Conservation (phyloP, 2,113 vertebrate genomes). For the Astatotilapia flaviijosephi region DNA sequence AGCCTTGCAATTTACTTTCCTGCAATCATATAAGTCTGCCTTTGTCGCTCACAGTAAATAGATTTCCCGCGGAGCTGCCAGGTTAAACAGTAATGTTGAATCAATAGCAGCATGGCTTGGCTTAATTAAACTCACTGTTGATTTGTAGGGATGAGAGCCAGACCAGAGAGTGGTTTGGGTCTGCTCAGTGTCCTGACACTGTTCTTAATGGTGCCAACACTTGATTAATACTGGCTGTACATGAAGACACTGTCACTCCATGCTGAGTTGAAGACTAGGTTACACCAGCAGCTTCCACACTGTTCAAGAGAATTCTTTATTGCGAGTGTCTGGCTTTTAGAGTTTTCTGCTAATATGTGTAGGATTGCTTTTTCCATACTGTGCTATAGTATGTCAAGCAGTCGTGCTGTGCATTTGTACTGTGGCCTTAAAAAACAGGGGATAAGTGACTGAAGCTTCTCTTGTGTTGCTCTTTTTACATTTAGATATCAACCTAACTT, state of each 20-base stretch:
- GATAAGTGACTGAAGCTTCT: neutral
- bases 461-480: neutral
- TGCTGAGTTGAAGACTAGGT: neutral
- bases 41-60: constrained; percentile 63
- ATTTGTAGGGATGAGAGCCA: constrained; percentile 58
- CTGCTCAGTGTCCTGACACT: constrained; percentile 20
- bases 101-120: constrained; percentile 48
- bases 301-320: neutral
- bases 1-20: constrained; percentile 55
- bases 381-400: neutral
- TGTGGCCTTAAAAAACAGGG: neutral
- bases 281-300: neutral
- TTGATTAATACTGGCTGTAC: constrained; percentile 14
- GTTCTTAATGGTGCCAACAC: constrained; percentile 24
- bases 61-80: constrained; percentile 53
- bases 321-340: neutral
- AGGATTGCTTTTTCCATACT: neutral
- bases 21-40: constrained; percentile 49
- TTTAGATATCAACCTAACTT: neutral
- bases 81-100: constrained; percentile 56
- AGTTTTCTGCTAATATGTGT: neutral
- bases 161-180: constrained; percentile 47
- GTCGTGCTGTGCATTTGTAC: rapidly evolving
- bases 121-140: constrained; percentile 66
- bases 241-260: neutral